These are phyloP conservation scores for Apodemia hepburni DNA, from an alignment of 2,888 invertebrate species.

Conservation along the genomic window DNA sequence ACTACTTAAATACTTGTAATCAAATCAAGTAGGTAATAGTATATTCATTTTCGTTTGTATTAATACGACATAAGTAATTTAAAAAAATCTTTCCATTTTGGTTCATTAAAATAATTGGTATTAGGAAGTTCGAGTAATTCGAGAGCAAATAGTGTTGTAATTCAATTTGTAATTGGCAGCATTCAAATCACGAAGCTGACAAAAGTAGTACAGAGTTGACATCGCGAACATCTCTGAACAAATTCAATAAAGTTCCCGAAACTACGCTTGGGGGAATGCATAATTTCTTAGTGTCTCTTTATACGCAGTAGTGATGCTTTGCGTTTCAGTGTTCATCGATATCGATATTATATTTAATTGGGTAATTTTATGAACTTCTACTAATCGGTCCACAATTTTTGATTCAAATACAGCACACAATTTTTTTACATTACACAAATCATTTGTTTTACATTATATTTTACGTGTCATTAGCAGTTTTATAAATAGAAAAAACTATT, in stretches of 20 bases:
- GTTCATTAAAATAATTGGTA: not conserved
- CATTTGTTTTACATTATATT: no score
- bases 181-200: conserved; percentile 68
- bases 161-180: conserved; percentile 23
- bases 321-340: not conserved
- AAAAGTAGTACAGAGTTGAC: conserved; percentile 59
- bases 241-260: conserved; percentile 77
- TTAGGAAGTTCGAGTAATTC: not conserved
- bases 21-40: no score
- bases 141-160: conserved; percentile 13
- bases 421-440: no score
- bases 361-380: no score
- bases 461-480: no score
- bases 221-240: conserved; percentile 60
- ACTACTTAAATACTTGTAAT: no score
- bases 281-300: conserved; percentile 79
- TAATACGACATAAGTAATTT: no score
- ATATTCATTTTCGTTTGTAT: no score
- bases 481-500: no score
- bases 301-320: conserved; percentile 51
- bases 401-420: no score
- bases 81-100: no score
- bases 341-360: not conserved
- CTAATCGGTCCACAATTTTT: no score
- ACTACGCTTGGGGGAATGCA: conserved; percentile 76